Percentiles rank a stretch among this genome's conserved stretches.
phyloP scores from a whole-genome alignment of 2,888 invertebrate genomes.

The Atethmia centrago region DNA sequence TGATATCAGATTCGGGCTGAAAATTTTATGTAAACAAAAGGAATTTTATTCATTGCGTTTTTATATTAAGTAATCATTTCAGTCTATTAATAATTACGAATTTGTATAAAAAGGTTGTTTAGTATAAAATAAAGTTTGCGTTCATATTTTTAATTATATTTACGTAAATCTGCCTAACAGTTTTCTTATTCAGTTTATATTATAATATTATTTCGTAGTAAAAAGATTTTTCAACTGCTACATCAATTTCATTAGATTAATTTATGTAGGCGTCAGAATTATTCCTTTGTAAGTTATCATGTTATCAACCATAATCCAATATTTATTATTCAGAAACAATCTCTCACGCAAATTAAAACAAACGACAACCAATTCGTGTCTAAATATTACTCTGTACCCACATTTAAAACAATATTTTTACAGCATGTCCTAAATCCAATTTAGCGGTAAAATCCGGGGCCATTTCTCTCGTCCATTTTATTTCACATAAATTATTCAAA shows the following conservation, averaged over 20 bases:
- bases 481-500: slow-evolving; percentile 83
- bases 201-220: not conserved
- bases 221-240: not conserved
- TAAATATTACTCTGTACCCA: slow-evolving; percentile 61
- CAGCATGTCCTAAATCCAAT: slow-evolving; percentile 76
- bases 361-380: slow-evolving; percentile 35
- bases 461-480: slow-evolving; percentile 69
- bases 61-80: slow-evolving; percentile 23
- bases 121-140: not conserved
- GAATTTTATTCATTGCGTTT: slow-evolving; percentile 7
- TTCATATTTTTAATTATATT: slow-evolving; percentile 2
- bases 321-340: slow-evolving; percentile 4
- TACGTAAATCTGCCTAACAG: not conserved
- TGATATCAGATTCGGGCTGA: slow-evolving; percentile 28
- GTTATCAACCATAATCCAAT: not conserved
- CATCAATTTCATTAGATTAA: not conserved
- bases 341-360: not conserved
- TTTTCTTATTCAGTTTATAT: slow-evolving; percentile 6
- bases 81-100: not conserved
- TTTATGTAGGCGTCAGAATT: not conserved
- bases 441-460: slow-evolving; percentile 73
- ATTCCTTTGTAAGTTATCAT: not conserved
- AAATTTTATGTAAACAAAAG: slow-evolving; percentile 31
- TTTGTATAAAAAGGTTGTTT: not conserved
- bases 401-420: slow-evolving; percentile 69